Base-by-base conservation (phyloP, 2,113 vertebrate genomes). In the Macrotus californicus region DNA sequence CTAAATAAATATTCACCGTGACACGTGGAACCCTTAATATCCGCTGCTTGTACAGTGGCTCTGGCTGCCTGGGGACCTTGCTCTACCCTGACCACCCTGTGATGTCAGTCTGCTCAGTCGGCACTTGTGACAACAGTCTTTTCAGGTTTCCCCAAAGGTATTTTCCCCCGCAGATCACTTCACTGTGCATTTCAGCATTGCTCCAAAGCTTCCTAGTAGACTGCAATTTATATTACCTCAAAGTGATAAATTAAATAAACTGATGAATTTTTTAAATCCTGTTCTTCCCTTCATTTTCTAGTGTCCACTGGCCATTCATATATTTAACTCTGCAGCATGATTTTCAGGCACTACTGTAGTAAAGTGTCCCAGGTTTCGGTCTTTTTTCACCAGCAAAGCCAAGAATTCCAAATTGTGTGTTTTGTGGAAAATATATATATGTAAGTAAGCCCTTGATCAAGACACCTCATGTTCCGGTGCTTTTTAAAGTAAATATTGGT, bases 1-100 rank as follows among this genome's bases (percentile, higher is more conserved):
- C 94, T 90, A 86, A 80, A 83, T 73, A 89, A 94, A 89, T 79
- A 90, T 41, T 94, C 72, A 48, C 79, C 36, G 54, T 91, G 88
- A 96, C 89, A 93, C 80, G 36, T 39, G 0, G 4, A 79, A 64
- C 46, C 75, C 84, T 92, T 73, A 46, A 56, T 26, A 79, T n/a
- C 77, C 0, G 21, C 52, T 79, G 64, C 34, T 93, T 87, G 84
- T 46, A 31, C 48, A 83, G 56, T 39, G 83, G 26, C 46, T 72
- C 48, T n/a, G 7, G 29, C 48, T 69, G 48, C 6, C 72, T 13
- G n/a, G 87, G 73, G 54, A 79, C 16, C 56, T 24, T 29, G 61
- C 39, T 83, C 41, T 19, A 43, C 48, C 52, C 50, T 0, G 0
- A 24, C 10, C 8, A 3, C 31, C 39, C 61, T 2, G 4, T 3